Evolutionary conservation across 2,113 vertebrate genomes (phyloP).

Genomic region (Desmodus rotundus): DNA sequence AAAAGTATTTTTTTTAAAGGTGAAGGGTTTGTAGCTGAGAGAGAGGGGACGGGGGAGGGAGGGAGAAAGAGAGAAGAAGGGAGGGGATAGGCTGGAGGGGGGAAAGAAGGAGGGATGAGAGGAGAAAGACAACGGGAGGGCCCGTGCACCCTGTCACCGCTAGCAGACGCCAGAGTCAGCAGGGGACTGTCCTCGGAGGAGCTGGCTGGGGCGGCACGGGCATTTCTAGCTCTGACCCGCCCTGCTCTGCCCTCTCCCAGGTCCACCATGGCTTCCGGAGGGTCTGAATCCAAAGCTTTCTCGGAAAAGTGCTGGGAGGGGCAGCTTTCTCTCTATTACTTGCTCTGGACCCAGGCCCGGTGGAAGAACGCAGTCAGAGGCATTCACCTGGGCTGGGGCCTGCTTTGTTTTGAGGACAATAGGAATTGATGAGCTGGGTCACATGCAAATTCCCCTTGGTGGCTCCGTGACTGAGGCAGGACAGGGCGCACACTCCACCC

Average conservation of each 20-base stretch:
- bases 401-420: constrained; percentile 87
- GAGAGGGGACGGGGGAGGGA: not conserved
- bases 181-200: constrained; percentile 68
- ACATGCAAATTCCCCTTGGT: constrained; percentile 60
- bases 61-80: not conserved
- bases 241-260: not conserved
- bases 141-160: accelerated
- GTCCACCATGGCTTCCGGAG: constrained; percentile 45
- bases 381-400: constrained; percentile 78
- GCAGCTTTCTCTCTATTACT: constrained; percentile 78
- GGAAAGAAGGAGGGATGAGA: not conserved
- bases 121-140: not conserved
- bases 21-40: not conserved
- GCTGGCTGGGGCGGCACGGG: constrained; percentile 62
- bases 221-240: constrained; percentile 75
- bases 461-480: constrained; percentile 56
- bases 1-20: not conserved
- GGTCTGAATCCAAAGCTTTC: constrained; percentile 65
- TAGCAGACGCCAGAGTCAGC: not conserved
- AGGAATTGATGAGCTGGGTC: constrained; percentile 83
- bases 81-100: too few species aligned
- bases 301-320: constrained; percentile 75
- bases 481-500: constrained; percentile 39
- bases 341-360: constrained; percentile 83
- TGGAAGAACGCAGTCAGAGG: constrained; percentile 85